Percentiles rank a stretch among this genome's conserved stretches.
These are phyloP conservation scores for Brachypterus glaber DNA, from an alignment of 2,888 invertebrate genomes.

Conservation along the genomic window DNA sequence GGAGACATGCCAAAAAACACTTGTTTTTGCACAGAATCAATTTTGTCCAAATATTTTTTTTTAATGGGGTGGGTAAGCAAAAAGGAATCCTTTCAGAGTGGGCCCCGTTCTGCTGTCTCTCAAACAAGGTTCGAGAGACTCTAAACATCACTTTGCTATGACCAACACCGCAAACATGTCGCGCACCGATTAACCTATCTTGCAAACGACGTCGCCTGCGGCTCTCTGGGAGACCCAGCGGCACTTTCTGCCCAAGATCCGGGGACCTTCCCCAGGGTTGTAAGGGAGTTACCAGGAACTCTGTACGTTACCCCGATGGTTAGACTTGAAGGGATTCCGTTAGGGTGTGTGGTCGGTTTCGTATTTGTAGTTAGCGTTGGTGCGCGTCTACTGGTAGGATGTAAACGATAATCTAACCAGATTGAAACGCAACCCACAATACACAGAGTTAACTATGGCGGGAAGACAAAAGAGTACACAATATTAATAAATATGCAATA, in stretches of 20 bases:
- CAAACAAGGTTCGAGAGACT: conserved; percentile 17
- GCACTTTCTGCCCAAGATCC: conserved; percentile 46
- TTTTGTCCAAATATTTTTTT: too few species aligned
- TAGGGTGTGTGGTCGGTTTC: neutral
- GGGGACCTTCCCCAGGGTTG: conserved; percentile 48
- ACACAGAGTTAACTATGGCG: too few species aligned
- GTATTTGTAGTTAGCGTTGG: conserved; percentile 16
- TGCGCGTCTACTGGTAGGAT: conserved; percentile 16
- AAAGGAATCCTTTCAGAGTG: conserved; percentile 34
- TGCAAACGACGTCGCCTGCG: conserved; percentile 30
- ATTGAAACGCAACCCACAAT: too few species aligned
- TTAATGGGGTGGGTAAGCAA: too few species aligned
- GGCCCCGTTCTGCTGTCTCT: conserved; percentile 37
- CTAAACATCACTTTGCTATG: conserved; percentile 35
- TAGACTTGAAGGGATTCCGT: conserved; percentile 36
- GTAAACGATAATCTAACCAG: too few species aligned
- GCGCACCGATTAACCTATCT: conserved; percentile 30
- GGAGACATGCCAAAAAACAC: too few species aligned
- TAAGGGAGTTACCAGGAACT: conserved; percentile 35
- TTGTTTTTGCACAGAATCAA: too few species aligned
- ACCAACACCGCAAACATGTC: conserved; percentile 33
- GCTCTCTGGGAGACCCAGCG: conserved; percentile 38
- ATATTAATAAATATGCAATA: too few species aligned
- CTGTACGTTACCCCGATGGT: conserved; percentile 40
- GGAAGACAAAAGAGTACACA: too few species aligned